Evolutionary conservation across 2,113 vertebrate species (phyloP), one percentile per base, ranked within the genome.

Genomic region (Delphinus delphis): DNA sequence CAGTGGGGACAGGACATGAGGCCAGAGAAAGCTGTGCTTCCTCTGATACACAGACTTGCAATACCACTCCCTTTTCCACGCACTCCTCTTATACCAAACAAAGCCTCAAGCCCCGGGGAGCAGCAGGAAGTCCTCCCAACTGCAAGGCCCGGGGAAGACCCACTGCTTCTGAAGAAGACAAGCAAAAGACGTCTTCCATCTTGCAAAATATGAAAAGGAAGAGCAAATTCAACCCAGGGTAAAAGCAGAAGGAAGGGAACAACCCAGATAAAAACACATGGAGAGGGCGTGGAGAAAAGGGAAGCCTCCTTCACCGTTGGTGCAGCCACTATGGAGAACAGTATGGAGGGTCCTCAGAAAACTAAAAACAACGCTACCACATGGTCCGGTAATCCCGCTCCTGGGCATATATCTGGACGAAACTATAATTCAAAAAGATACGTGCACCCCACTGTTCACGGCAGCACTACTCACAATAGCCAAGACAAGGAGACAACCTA

Each of bases 271-370:
- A n/a, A 33, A 77, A 2, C 44, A 77, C 9, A 12, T 3, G 74
- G 17, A 31, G 73, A 31, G 0, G 0, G 4, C 2, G 2, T 3
- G 73, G 31, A 44, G 74, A 6, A 20, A 33, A 33, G 44, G 17
- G 41, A 26, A 17, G 13, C 71, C 71, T 28, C 71, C 2, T 50
- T 4, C 74, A 6, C 74, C 6, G 28, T 2, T 6, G 28, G 74
- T 12, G 10, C 28, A 33, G 44, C 17, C 44, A 7, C 28, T 0
- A 21, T 1, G 31, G 44, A 77, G 44, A 23, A 50, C 47, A 20
- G 28, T 0, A 12, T 0, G 44, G 28, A 53, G 44, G 44, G 0
- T 33, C 47, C 74, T 33, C 74, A 12, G 74, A 33, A 53, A 50
- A 33, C 47, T 3, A 6, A 23, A 21, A 33, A 7, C 0, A 71